Evolutionary conservation across 2,797 vertebrate genomes (phyloP), one percentile per base, ranked within the genome.

Genomic region (Tolypeutes matacus): DNA sequence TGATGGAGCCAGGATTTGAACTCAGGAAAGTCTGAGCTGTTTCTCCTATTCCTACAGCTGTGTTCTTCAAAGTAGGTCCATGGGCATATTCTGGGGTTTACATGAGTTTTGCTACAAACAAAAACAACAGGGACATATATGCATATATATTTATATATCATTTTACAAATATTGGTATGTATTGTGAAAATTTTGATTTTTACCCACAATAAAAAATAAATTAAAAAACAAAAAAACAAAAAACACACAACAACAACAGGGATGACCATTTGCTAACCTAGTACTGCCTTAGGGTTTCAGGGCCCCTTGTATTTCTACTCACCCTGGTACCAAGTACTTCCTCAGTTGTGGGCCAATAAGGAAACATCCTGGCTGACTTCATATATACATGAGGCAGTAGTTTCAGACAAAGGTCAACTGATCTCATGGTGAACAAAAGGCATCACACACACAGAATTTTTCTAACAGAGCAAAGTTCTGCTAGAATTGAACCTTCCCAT

Each of bases 21-120:
- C 72, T 67, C 60, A 23, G 72, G 86, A 46, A 49, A 93, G 29
- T 73, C 34, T 65, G 25, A 53, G 65, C 31, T 67, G 49, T 20
- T 90, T 80, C 34, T 76, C 56, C 34, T 56, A 29, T 21, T 75
- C 49, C 42, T 46, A 64, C 0, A n/a, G 0, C 42, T 1, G 7
- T 17, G 70, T n/a, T 82, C 42, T 93, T 46, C 65, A 69, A 92
- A 46, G 14, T 8, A 25, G 39, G 31, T 75, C 23, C 80, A n/a
- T 0, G 25, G 42, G 53, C 34, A 36, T 51, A 86, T 42, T 42
- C 76, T 25, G 62, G 36, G 56, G 70, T 17, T 70, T 94, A 65
- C 18, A n/a, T 1, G 53, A 80, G 36, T 90, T 87, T 87, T 87
- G 72, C 73, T 25, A 67, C 21, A 36, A 81, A 81, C 93, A 82